Evolutionary conservation across 2,888 invertebrate species (phyloP).

Genomic region (Apotomis betuletana): DNA sequence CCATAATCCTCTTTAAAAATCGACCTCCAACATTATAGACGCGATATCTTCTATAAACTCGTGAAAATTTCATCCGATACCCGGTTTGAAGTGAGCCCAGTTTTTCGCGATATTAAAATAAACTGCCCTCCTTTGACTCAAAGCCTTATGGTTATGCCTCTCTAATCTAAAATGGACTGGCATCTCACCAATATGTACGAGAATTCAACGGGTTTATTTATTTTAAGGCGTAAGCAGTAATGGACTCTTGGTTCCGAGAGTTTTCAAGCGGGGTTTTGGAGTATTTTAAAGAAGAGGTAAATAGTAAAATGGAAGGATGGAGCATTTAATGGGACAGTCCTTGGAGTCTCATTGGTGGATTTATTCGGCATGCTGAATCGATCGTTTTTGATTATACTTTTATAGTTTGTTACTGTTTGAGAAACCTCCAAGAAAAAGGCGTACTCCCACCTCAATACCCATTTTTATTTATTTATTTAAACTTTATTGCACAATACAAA

Average conservation of each 20-base stretch:
- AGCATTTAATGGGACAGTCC: too few species aligned
- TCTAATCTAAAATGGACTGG: slow-evolving; percentile 19
- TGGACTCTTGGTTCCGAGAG: background rate
- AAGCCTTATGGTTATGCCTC: slow-evolving; percentile 5
- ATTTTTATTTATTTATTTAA: too few species aligned
- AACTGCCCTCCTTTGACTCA: slow-evolving; percentile 14
- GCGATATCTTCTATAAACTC: background rate
- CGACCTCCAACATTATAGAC: background rate
- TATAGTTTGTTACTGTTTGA: too few species aligned
- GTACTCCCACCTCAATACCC: too few species aligned
- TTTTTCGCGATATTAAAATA: slow-evolving; percentile 7
- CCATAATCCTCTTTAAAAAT: too few species aligned
- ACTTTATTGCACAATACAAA: too few species aligned
- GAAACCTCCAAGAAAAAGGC: too few species aligned
- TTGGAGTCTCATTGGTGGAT: too few species aligned
- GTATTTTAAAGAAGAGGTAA: too few species aligned
- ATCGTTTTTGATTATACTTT: too few species aligned
- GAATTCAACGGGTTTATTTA: background rate
- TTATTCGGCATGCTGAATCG: too few species aligned
- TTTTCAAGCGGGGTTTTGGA: background rate
- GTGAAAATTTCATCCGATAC: background rate
- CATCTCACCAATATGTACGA: slow-evolving; percentile 5
- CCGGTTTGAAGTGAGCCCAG: background rate
- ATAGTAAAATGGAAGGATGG: too few species aligned
- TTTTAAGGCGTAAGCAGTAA: background rate